Evolutionary conservation across 2,113 vertebrate species (phyloP), one percentile per base, ranked within the genome.

Genomic region (Grallaria varia): DNA sequence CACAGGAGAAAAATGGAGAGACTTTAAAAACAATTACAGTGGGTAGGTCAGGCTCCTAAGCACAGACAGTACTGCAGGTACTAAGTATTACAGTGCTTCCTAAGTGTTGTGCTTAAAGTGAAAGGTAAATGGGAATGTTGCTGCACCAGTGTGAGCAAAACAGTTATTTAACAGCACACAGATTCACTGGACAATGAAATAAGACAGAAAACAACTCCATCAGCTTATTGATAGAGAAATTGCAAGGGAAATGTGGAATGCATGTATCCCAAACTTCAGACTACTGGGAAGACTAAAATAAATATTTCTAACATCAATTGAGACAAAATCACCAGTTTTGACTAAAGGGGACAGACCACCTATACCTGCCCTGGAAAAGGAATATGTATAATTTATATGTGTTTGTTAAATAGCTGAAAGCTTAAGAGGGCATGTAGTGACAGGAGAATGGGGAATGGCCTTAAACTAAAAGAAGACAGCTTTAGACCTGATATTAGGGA

Each of bases 161-260:
- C 42, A 47, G 20, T 74, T 63, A 53, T 13, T 83, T 69, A 67
- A 37, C 72, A 88, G 39, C 37, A 56, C 15, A 33, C 27, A 52
- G n/a, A 60, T 52, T 77, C 25, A 10, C 60, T 67, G 35, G 14
- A 10, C 19, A 81, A 7, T 35, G 39, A 25, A 44, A 24, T 31
- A 33, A 45, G 81, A 71, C 12, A 52, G 86, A 76, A 87, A 55
- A 75, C 45, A 83, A 37, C 28, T 85, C 44, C 50, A 42, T 35
- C 0, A 0, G 47, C 39, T 31, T 71, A 10, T 9, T 73, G 63
- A 28, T 74, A 39, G 0, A 7, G 64, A 80, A 93, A 77, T 40
- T 76, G 33, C 33, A 55, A 50, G 24, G 28, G 37, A 28, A 52
- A 62, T 44, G 9, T 45, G 24, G 37, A 84, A 83, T 58, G 22